phyloP scores from a whole-genome alignment of 1,140 invertebrate genomes.

The Leptinotarsa lineolata region DNA sequence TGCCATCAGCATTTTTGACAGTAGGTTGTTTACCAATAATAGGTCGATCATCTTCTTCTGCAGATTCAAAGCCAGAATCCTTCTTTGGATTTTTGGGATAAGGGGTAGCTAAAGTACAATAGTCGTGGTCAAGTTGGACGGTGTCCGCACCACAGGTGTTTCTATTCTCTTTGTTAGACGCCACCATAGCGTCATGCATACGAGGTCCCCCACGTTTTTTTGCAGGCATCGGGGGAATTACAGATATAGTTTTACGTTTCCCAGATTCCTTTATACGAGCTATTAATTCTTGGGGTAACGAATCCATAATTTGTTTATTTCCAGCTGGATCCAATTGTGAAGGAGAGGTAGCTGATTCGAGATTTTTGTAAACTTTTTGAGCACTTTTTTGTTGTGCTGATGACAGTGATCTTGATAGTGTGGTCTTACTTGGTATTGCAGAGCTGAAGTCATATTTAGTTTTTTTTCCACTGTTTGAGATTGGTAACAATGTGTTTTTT shows the following conservation, averaged over 20 bases:
- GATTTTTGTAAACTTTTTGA: constrained; percentile 10
- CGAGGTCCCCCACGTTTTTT: constrained; percentile 31
- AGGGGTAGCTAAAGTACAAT: constrained; percentile 37
- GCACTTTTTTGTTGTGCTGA: background rate
- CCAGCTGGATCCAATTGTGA: constrained; percentile 18
- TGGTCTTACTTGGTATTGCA: background rate
- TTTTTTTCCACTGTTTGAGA: background rate
- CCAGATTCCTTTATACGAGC: constrained; percentile 47
- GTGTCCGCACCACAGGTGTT: constrained; percentile 20
- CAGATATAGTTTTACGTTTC: constrained; percentile 49
- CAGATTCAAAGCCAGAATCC: constrained; percentile 47
- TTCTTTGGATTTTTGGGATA: constrained; percentile 41
- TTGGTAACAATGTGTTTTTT: background rate
- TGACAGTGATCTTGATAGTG: background rate
- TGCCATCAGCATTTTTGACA: constrained; percentile 50
- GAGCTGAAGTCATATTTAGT: background rate
- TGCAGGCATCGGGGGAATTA: constrained; percentile 48
- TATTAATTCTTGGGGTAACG: constrained; percentile 48
- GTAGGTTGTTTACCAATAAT: constrained; percentile 47
- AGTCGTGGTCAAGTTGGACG: constrained; percentile 50
- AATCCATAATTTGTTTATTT: constrained; percentile 46
- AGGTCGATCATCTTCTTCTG: constrained; percentile 48
- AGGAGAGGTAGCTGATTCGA: constrained; percentile 29
- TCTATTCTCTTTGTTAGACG: constrained; percentile 24
- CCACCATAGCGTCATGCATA: constrained; percentile 4